These are phyloP conservation scores for Cotesia glomerata DNA, from an alignment of 1,140 invertebrate species.

Conservation along the genomic window DNA sequence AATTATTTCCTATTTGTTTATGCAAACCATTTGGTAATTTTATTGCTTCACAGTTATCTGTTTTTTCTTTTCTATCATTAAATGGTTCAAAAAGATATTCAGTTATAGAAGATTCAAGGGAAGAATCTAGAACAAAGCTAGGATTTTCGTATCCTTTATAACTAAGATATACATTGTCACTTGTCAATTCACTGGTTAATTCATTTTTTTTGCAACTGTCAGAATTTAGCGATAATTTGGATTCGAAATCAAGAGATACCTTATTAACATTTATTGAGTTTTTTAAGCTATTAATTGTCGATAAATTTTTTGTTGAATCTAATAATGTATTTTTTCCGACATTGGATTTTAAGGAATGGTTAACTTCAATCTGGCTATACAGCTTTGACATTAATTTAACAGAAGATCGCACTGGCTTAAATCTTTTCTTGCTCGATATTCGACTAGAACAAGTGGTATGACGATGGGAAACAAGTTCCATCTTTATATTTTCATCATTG, in stretches of 20 bases:
- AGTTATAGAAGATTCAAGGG: conserved; percentile 51
- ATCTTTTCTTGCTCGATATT: conserved; percentile 64
- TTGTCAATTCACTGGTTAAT: not conserved
- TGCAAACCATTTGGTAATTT: not conserved
- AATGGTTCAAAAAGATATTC: conserved; percentile 45
- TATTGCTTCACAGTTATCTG: not conserved
- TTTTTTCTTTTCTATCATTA: conserved; percentile 15
- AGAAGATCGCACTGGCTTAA: conserved; percentile 75
- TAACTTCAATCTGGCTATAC: conserved; percentile 43
- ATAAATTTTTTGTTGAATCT: conserved; percentile 16
- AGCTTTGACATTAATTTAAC: conserved; percentile 68
- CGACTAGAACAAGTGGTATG: conserved; percentile 36
- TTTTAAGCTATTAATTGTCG: not conserved
- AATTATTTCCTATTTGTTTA: not conserved
- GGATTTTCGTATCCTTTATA: conserved; percentile 54
- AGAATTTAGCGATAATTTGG: not conserved
- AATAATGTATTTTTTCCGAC: conserved; percentile 11
- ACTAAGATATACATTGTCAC: not conserved
- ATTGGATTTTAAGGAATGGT: conserved; percentile 30
- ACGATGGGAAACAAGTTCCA: conserved; percentile 48
- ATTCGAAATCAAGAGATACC: not conserved
- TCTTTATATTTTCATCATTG: conserved; percentile 46
- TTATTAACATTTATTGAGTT: not conserved
- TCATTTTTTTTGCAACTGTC: not conserved
- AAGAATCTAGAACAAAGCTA: conserved; percentile 53